Percentiles rank a stretch among this genome's conserved stretches.
phyloP scores from a whole-genome alignment of 2,888 invertebrate genomes.

The Spisula subtruncata region DNA sequence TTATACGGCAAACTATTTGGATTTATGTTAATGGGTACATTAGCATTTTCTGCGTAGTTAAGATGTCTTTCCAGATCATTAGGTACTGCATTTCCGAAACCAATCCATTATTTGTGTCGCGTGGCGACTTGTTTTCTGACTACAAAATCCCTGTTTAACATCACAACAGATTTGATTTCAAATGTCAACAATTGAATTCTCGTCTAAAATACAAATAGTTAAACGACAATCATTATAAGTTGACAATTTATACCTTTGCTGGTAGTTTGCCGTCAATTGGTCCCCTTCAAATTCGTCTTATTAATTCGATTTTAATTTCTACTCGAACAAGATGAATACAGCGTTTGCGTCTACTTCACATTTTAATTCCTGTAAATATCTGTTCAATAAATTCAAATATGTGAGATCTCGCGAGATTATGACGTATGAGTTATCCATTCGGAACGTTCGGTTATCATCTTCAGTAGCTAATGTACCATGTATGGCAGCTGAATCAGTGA shows the following conservation, averaged over 20 bases:
- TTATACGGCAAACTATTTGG: too few relatives aligned
- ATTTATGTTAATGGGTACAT: conserved; percentile 29
- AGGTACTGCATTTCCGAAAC: conserved; percentile 27
- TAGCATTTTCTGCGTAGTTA: conserved; percentile 32
- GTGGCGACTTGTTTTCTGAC: conserved; percentile 35
- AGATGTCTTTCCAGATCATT: conserved; percentile 33
- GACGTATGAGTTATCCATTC: conserved; percentile 39
- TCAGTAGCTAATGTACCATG: conserved; percentile 30
- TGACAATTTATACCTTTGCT: conserved; percentile 23
- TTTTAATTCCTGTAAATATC: conserved; percentile 28
- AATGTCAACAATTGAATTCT: conserved; percentile 49
- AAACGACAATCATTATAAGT: conserved; percentile 13
- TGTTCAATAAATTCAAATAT: conserved; percentile 42
- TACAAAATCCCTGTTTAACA: conserved; percentile 33
- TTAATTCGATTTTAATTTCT: conserved; percentile 3
- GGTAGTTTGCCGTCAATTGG: neutral
- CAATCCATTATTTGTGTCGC: conserved; percentile 40
- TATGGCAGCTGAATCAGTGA: conserved; percentile 33
- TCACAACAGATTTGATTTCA: conserved; percentile 44
- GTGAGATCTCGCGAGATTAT: conserved; percentile 30
- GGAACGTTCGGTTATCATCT: conserved; percentile 27
- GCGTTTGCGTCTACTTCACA: conserved; percentile 16
- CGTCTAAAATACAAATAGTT: conserved; percentile 35
- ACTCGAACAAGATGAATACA: neutral
- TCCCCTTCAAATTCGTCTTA: neutral